Percentiles rank a stretch among this genome's conserved stretches.
Evolutionary conservation across 2,113 vertebrate genomes (phyloP).

Genomic region (Heptranchias perlo): DNA sequence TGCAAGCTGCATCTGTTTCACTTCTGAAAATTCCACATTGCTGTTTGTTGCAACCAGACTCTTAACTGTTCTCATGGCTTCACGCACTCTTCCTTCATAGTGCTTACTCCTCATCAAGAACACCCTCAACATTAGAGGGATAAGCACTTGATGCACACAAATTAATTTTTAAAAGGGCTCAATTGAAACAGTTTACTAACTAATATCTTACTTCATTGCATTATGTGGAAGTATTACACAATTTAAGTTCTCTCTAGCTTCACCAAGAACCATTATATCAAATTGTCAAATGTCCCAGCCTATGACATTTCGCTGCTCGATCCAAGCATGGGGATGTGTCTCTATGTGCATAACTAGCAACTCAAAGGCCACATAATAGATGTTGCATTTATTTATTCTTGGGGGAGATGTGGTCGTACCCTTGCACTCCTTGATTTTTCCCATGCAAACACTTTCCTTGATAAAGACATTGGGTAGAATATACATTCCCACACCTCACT

Average conservation of each 20-base stretch:
- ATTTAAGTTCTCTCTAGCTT: neutral
- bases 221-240: neutral
- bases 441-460: neutral
- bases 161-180: neutral
- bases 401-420: neutral
- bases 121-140: neutral
- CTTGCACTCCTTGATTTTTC: neutral
- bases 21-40: neutral
- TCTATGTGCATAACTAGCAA: neutral
- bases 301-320: neutral
- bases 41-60: neutral
- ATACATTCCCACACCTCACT: neutral
- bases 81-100: neutral
- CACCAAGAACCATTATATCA: neutral
- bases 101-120: neutral
- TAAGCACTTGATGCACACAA: neutral
- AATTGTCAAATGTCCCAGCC: neutral
- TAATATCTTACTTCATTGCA: neutral
- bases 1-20: neutral
- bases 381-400: neutral
- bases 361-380: neutral
- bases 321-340: neutral
- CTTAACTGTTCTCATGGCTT: too few relatives aligned
- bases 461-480: neutral
- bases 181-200: neutral